phyloP scores from a whole-genome alignment of 2,888 invertebrate genomes.

The Rhaphigaster nebulosa region DNA sequence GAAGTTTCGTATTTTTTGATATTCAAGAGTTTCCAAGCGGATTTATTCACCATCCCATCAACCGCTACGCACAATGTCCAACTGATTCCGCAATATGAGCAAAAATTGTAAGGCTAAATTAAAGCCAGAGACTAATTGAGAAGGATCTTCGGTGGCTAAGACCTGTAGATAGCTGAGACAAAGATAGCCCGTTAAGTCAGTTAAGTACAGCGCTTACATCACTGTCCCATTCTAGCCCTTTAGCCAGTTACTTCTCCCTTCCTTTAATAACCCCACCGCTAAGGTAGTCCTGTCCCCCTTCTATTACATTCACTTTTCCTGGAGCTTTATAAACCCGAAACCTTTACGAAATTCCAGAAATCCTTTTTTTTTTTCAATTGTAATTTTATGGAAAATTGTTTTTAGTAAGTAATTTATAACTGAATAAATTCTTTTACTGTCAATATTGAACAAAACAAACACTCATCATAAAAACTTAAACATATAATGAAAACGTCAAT shows the following conservation, averaged over 20 bases:
- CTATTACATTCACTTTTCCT: not conserved
- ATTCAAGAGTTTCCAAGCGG: no score
- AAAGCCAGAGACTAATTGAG: not conserved
- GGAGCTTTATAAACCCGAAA: not conserved
- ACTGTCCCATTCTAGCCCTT: not conserved
- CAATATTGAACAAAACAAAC: no score
- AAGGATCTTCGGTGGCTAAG: not conserved
- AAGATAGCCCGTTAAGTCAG: not conserved
- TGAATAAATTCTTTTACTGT: no score
- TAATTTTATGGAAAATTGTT: not conserved
- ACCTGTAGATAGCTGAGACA: not conserved
- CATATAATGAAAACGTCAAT: no score
- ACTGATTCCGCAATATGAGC: not conserved
- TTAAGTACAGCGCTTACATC: conserved; percentile 14
- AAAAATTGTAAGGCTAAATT: not conserved
- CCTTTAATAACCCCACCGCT: conserved; percentile 2
- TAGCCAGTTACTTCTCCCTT: not conserved
- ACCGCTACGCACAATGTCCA: not conserved
- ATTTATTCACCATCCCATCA: not conserved
- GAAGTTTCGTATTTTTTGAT: no score
- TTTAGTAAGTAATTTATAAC: not conserved
- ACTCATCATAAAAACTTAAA: no score
- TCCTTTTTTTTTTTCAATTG: not conserved
- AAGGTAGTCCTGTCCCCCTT: not conserved
- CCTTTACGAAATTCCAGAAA: not conserved